Percentiles rank a stretch among this genome's conserved stretches.
Evolutionary conservation across 2,888 invertebrate genomes (phyloP).

Genomic region (Scaptomyza cyrtandrae): DNA sequence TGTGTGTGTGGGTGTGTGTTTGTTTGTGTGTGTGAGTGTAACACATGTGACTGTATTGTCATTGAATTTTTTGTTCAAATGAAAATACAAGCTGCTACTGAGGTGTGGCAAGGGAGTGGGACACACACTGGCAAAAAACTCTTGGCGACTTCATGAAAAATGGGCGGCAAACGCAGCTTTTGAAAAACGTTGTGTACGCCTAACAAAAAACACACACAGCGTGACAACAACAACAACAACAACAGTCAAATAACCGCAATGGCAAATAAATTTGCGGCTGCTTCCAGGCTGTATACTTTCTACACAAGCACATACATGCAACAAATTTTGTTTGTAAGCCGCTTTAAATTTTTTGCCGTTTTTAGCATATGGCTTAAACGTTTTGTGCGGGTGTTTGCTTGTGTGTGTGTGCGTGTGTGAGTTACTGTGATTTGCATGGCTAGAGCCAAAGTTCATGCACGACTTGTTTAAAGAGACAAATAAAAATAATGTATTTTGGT

Average conservation of each 20-base stretch:
- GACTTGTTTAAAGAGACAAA: slow-evolving; percentile 66
- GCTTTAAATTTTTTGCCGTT: slow-evolving; percentile 53
- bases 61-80: slow-evolving; percentile 58
- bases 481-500: slow-evolving; percentile 55
- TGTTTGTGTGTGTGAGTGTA: slow-evolving; percentile 33
- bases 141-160: slow-evolving; percentile 75
- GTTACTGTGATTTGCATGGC: slow-evolving; percentile 36
- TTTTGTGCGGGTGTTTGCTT: not conserved
- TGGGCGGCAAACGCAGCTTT: slow-evolving; percentile 53
- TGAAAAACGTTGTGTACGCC: slow-evolving; percentile 60
- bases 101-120: not conserved
- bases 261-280: slow-evolving; percentile 76
- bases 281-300: slow-evolving; percentile 15
- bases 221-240: slow-evolving; percentile 20
- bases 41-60: slow-evolving; percentile 55
- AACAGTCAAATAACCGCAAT: slow-evolving; percentile 69
- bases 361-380: slow-evolving; percentile 55
- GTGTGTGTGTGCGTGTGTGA: slow-evolving; percentile 12
- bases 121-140: slow-evolving; percentile 41
- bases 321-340: slow-evolving; percentile 53
- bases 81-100: slow-evolving; percentile 41
- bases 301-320: slow-evolving; percentile 23
- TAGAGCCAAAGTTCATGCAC: slow-evolving; percentile 55
- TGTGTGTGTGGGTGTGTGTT: slow-evolving; percentile 7
- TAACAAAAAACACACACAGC: slow-evolving; percentile 26